phyloP scores from a whole-genome alignment of 2,113 vertebrate species.

The Caloenas nicobarica region DNA sequence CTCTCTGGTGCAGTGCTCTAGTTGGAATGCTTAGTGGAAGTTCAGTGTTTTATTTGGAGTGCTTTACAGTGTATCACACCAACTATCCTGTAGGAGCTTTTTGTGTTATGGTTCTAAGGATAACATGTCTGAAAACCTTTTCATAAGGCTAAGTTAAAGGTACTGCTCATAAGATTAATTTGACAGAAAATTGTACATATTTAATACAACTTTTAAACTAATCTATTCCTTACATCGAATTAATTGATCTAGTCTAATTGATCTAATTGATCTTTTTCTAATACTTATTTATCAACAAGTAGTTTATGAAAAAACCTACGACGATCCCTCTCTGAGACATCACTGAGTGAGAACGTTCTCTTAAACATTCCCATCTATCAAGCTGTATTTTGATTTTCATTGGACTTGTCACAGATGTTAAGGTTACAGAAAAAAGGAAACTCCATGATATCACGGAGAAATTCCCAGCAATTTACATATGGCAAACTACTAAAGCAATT shows the following conservation, averaged over 20 bases:
- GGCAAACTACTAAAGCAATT: neutral
- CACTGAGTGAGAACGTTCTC: neutral
- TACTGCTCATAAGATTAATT: neutral
- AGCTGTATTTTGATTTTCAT: neutral
- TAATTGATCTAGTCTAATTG: neutral
- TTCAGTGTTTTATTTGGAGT: neutral
- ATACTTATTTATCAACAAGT: neutral
- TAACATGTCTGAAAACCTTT: neutral
- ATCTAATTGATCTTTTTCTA: constrained; percentile 13
- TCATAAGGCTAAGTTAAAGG: constrained; percentile 36
- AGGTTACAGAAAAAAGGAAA: neutral
- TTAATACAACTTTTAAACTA: constrained; percentile 8
- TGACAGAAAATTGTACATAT: constrained; percentile 5
- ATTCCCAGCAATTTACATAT: neutral
- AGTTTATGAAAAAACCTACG: neutral
- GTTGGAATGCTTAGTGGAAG: neutral
- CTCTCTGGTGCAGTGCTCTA: neutral
- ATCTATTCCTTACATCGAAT: neutral
- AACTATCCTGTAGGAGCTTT: neutral
- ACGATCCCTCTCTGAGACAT: neutral
- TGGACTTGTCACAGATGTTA: neutral
- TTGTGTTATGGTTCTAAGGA: neutral
- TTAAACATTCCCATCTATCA: neutral
- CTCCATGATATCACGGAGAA: neutral
- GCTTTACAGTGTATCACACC: neutral